Conservation (phyloP, 2,888 invertebrate species). For the Trissolcus brochymenae region DNA sequence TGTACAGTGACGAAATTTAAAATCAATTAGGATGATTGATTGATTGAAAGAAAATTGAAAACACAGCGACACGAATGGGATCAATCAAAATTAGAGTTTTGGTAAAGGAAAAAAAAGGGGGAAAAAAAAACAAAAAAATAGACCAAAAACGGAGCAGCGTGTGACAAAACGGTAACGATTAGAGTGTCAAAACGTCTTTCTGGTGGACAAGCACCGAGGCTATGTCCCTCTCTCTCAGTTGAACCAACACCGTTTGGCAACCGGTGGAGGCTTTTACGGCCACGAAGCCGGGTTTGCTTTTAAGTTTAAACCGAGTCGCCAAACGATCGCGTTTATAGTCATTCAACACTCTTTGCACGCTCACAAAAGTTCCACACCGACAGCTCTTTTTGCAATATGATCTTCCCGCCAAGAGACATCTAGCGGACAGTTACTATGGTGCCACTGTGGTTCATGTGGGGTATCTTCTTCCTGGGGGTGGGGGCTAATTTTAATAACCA, state of each 20-base stretch:
- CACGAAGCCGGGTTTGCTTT: slow-evolving; percentile 52
- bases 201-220: slow-evolving; percentile 26
- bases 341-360: slow-evolving; percentile 11
- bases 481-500: slow-evolving; percentile 18
- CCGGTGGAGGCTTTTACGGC: slow-evolving; percentile 51
- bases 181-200: slow-evolving; percentile 49
- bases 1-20: background rate
- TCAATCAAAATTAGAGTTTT: slow-evolving; percentile 1
- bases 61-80: background rate
- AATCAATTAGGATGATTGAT: no score
- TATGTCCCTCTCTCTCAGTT: slow-evolving; percentile 29
- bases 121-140: no score
- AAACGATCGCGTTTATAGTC: slow-evolving; percentile 47
- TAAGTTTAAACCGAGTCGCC: slow-evolving; percentile 57
- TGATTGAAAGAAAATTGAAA: no score
- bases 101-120: no score
- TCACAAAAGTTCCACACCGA: background rate
- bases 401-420: slow-evolving; percentile 15
- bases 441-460: background rate
- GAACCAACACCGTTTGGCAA: slow-evolving; percentile 41
- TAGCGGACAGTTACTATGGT: slow-evolving; percentile 18
- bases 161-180: slow-evolving; percentile 13
- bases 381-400: slow-evolving; percentile 10
- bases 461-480: slow-evolving; percentile 15
- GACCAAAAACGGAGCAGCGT: background rate